Conservation (phyloP, 2,797 vertebrate genomes). For the Fundulus diaphanus region DNA sequence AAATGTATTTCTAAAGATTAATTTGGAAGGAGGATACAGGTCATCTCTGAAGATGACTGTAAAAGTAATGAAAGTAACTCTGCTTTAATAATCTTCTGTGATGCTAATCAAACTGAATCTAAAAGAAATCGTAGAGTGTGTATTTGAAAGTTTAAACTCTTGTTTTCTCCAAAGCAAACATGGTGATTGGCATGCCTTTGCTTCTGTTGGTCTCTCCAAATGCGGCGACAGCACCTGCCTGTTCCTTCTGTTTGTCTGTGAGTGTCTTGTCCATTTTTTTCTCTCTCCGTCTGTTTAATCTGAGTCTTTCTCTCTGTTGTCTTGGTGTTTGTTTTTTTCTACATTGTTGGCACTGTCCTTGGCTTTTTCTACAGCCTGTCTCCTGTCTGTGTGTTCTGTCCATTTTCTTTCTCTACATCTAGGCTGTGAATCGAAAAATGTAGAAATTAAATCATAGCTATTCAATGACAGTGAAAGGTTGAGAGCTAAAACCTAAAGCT, state of each 20-base stretch:
- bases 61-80: not conserved
- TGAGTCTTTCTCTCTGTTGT: slow-evolving; percentile 51
- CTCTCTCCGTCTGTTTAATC: slow-evolving; percentile 61
- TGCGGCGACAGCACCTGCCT: slow-evolving; percentile 52
- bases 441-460: not conserved
- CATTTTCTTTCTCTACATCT: slow-evolving; percentile 6
- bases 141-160: slow-evolving; percentile 6
- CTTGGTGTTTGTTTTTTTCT: slow-evolving; percentile 45
- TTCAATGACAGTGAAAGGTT: not conserved
- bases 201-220: slow-evolving; percentile 51
- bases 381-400: slow-evolving; percentile 27
- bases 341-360: slow-evolving; percentile 39
- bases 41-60: slow-evolving; percentile 8
- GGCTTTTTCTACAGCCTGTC: slow-evolving; percentile 30
- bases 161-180: slow-evolving; percentile 41
- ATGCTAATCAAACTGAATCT: not conserved
- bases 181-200: slow-evolving; percentile 41
- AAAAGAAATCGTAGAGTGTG: slow-evolving; percentile 2
- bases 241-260: slow-evolving; percentile 61
- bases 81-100: slow-evolving; percentile 4
- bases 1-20: slow-evolving; percentile 17
- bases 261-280: slow-evolving; percentile 53
- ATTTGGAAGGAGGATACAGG: not conserved
- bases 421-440: slow-evolving; percentile 11
- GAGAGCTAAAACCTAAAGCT: not conserved